Percentiles rank a stretch among this genome's conserved stretches.
Evolutionary conservation across 30 jellyfish, hydroid and myxozoan genomes (phyloP).

Genomic region (Cassiopea xamachana): DNA sequence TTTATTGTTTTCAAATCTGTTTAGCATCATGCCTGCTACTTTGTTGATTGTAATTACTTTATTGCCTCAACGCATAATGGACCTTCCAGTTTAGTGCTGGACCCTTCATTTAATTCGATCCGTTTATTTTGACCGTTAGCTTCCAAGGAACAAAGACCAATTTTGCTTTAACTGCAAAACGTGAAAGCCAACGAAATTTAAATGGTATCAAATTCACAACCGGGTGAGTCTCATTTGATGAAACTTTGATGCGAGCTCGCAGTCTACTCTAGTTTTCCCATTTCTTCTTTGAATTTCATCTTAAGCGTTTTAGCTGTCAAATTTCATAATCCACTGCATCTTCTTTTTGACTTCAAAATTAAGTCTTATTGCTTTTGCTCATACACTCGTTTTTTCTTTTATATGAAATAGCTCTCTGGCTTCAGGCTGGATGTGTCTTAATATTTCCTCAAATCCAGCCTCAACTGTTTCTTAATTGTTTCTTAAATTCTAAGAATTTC

Average conservation of each 20-base stretch:
- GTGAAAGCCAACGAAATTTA: constrained; percentile 57
- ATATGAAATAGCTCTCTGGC: not conserved
- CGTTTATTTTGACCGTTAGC: constrained; percentile 5
- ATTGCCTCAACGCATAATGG: not conserved
- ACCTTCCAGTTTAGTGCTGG: too few species aligned
- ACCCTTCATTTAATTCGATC: not conserved
- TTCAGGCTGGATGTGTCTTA: not conserved
- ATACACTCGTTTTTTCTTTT: not conserved
- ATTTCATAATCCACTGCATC: too few species aligned
- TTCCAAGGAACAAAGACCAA: constrained; percentile 64
- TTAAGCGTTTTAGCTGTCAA: too few species aligned
- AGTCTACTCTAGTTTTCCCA: not conserved
- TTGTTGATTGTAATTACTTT: not conserved
- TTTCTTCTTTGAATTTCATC: not conserved
- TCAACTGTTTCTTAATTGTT: not conserved
- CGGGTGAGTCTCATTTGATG: constrained; percentile 32
- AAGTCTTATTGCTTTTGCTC: too few species aligned
- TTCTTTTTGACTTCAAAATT: too few species aligned
- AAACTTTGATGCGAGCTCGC: not conserved
- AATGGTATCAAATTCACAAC: constrained; percentile 76
- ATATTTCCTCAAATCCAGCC: not conserved
- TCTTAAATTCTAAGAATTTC: not conserved
- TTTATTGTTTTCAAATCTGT: too few species aligned
- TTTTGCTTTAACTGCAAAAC: constrained; percentile 78
- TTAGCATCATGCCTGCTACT: not conserved